phyloP scores from a whole-genome alignment of 2,113 vertebrate genomes.

The Saguinus imperator region DNA sequence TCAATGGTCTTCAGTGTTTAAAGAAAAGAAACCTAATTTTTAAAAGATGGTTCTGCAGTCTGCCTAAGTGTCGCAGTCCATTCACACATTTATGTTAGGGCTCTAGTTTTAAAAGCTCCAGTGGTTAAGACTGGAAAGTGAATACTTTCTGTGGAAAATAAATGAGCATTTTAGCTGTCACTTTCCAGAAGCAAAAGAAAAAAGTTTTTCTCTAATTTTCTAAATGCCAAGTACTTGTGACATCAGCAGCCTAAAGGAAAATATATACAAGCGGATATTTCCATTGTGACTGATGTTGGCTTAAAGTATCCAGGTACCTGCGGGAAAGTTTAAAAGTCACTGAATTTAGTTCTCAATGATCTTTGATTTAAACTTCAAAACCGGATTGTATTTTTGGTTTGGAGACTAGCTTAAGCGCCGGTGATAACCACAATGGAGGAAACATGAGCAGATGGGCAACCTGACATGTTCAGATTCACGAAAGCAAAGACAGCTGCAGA shows the following conservation, averaged over 20 bases:
- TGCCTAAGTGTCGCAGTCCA: background rate
- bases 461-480: slow-evolving; percentile 50
- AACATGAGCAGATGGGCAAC: slow-evolving; percentile 44
- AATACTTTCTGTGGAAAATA: slow-evolving; percentile 22
- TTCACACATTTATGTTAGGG: background rate
- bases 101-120: slow-evolving; percentile 41
- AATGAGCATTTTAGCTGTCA: slow-evolving; percentile 19
- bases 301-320: background rate
- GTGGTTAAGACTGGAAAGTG: background rate
- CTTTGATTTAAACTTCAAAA: slow-evolving; percentile 56
- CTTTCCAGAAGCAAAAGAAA: background rate
- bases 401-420: slow-evolving; percentile 41
- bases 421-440: slow-evolving; percentile 29
- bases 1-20: background rate
- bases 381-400: slow-evolving; percentile 31
- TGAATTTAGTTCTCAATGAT: slow-evolving; percentile 36
- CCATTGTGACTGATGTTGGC: background rate
- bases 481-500: slow-evolving; percentile 70
- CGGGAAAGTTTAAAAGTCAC: background rate
- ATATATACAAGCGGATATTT: background rate
- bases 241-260: slow-evolving; percentile 31
- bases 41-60: background rate
- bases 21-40: slow-evolving; percentile 31
- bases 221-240: background rate
- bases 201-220: background rate